Evolutionary conservation across 1,140 invertebrate species (phyloP), one percentile per base, ranked within the genome.

Genomic region (Drosophila obscura): DNA sequence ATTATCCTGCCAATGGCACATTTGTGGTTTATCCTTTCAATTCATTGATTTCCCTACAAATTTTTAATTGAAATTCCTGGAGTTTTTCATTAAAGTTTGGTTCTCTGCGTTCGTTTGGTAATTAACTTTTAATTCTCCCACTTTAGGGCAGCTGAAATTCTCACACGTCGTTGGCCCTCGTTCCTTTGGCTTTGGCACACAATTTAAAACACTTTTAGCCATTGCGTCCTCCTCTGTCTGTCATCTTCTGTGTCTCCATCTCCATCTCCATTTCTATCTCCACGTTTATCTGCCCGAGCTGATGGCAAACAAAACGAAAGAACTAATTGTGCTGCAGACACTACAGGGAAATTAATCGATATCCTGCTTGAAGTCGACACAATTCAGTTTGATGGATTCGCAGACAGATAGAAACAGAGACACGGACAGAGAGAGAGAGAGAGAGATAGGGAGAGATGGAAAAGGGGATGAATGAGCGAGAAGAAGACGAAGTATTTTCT

Each of bases 301-400:
- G 77, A 64, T 67, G 68, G 78, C 78, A 85, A 85, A 85, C 74
- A 87, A 82, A 77, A 78, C 63, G 35, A 80, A 64, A 57, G 69
- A 60, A 85, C 80, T 89, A 89, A 88, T 88, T 88, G 85, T 75
- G 78, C 69, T 74, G 73, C 77, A 89, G 80, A 76, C 84, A 72
- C 1, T 19, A 2, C 79, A 67, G 76, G 84, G 85, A 89, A 88
- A 88, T 90, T 57, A 87, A 88, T 88, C 83, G 83, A 87, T 87
- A 87, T 87, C 83, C 82, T 79, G 82, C 52, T 64, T 31, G 52
- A 68, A 69, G 63, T 57, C 58, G 68, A 64, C 60, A 53, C 43
- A 45, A 53, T 22, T 15, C n/a, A 26, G 6, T 9, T 16, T 39
- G 24, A 57, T 57, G 41, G 26, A 56, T 43, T 28, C n/a, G 41